phyloP scores from a whole-genome alignment of 2,113 vertebrate species.

The Pseudorectes ferrugineus region DNA sequence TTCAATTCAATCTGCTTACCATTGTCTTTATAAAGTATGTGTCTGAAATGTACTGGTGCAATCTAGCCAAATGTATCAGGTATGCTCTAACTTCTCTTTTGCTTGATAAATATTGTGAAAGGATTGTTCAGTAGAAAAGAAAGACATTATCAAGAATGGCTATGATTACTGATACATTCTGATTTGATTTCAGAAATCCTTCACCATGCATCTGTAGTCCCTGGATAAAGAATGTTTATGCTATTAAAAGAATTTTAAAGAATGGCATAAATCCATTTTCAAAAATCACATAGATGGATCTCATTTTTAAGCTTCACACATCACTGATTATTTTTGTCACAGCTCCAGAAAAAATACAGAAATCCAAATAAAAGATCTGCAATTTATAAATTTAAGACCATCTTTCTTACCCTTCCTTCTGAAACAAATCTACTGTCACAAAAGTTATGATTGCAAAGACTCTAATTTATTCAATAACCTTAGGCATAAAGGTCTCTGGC shows the following conservation, averaged over 20 bases:
- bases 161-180: background rate
- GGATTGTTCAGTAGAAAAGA: background rate
- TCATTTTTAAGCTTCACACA: background rate
- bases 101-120: background rate
- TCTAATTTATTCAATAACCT: background rate
- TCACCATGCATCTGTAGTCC: background rate
- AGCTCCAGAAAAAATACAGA: background rate
- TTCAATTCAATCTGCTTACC: background rate
- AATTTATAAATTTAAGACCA: background rate
- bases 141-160: background rate
- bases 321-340: background rate
- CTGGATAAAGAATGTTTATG: background rate
- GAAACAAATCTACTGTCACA: background rate
- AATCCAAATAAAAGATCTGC: background rate
- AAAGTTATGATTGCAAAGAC: background rate
- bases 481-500: background rate
- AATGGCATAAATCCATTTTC: background rate
- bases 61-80: background rate
- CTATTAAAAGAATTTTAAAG: background rate
- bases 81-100: background rate
- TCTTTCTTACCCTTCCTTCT: background rate
- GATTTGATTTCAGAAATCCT: background rate
- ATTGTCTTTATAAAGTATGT: background rate
- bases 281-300: background rate
- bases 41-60: background rate